Base-by-base conservation (phyloP, 2,797 vertebrate genomes). In the Gadopsis bispinosus region DNA sequence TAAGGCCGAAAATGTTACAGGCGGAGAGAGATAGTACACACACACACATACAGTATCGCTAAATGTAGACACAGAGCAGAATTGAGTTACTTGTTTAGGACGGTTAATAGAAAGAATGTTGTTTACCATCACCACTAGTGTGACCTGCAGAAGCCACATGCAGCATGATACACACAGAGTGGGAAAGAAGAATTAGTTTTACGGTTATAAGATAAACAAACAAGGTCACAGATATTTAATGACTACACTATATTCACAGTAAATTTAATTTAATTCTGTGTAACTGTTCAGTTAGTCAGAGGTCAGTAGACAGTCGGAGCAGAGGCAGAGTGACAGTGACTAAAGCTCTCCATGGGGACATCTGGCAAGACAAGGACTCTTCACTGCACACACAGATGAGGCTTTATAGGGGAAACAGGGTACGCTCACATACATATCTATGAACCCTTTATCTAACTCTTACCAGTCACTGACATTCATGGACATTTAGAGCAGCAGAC, bases 71-170 rank as follows among this genome's bases (percentile, higher is more conserved):
- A 67, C 11, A 65, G 12, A 73, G 58, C 51, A 53, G 61, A 37
- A 80, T 17, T 60, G 31, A 69, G 55, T 48, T 65, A 76, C 43
- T 73, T 50, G 70, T 79, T 64, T 51, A 75, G 43, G 33, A 74
- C 1, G 37, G 66, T 84, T 70, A 83, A 85, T 56, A 88, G 66
- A 80, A 83, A 81, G 47, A 88, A 86, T 73, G 59, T 43, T 84
- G 76, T 93, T 94, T 94, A 94, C 93, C 93, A 87, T 94, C 93
- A 75, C 93, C 93, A 90, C 93, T 94, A 90, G 87, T 91, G 73
- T 94, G 93, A 92, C 93, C 93, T 94, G 91, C 54, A 81, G 83
- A 75, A 77, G 77, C 75, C 83, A 80, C 88, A 92, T 79, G 90
- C 86, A 90, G 72, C 88, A 85, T 64, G 62, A 78, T 33, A 81